phyloP scores from a whole-genome alignment of 2,113 vertebrate species.

The Hippocampus comes region DNA sequence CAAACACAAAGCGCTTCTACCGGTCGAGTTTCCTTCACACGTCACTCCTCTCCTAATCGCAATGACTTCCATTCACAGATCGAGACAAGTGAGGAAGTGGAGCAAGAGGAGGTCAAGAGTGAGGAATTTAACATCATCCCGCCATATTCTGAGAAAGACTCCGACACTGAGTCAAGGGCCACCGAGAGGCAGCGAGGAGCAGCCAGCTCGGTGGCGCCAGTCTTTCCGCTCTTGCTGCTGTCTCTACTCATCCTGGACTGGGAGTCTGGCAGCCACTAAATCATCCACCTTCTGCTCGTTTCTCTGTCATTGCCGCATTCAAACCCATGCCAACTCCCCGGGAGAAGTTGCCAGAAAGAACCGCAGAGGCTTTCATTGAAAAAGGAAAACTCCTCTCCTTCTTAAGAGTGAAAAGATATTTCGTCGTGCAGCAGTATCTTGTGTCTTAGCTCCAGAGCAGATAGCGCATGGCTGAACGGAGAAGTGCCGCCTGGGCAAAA shows the following conservation, averaged over 20 bases:
- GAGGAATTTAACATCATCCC: conserved; percentile 66
- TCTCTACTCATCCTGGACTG: conserved; percentile 45
- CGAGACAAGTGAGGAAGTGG: conserved; percentile 59
- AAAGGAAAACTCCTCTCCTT: conserved; percentile 2
- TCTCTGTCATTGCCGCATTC: conserved; percentile 32
- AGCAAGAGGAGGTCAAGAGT: conserved; percentile 41
- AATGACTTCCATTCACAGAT: conserved; percentile 43
- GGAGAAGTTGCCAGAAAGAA: conserved; percentile 29
- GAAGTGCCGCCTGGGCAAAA: conserved; percentile 57
- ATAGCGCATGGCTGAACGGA: conserved; percentile 48
- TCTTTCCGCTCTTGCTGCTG: conserved; percentile 55
- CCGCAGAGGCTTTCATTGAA: conserved; percentile 25
- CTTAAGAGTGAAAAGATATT: conserved; percentile 35
- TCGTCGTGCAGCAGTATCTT: conserved; percentile 18
- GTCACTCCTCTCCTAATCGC: background rate
- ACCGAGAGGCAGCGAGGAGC: conserved; percentile 53
- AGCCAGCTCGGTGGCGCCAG: conserved; percentile 26
- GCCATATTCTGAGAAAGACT: conserved; percentile 66
- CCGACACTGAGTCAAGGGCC: conserved; percentile 50
- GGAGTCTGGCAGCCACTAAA: conserved; percentile 49
- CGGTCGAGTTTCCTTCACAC: no score
- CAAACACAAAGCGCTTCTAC: no score
- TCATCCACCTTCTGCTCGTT: conserved; percentile 16
- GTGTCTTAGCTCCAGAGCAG: conserved; percentile 25
- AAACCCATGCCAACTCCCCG: conserved; percentile 30